Evolutionary conservation across 1,140 invertebrate genomes (phyloP), one percentile per base, ranked within the genome.

Genomic region (Chelonus insularis): DNA sequence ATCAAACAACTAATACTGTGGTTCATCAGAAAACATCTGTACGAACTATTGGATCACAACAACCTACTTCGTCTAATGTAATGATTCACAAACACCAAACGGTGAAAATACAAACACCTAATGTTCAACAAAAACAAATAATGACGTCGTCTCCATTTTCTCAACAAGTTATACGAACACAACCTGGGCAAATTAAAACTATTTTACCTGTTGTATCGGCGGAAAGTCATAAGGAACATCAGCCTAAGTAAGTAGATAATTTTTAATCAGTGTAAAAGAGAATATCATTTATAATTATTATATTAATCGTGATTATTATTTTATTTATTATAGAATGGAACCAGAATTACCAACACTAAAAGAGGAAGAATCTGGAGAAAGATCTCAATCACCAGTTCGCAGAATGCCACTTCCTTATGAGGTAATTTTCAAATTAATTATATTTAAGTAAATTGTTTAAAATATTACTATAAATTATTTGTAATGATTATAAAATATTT

Each of bases 361-460:
- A 36, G 74, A 75, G 50, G 72, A 78, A 9, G 72, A 75, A 21
- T 29, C 14, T n/a, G 68, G 69, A 34, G 62, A 69, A 4, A 12
- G 50, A 5, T 63, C 68, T 9, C 63, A 67, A 16, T 78, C 76
- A 11, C 72, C 77, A 5, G 64, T 72, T 9, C 70, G 69, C 58
- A 69, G 75, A 68, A 69, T 74, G 69, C 77, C 78, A 7, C 69
- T 75, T 52, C 70, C 75, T 45, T 80, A 78, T 34, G 79, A 81
- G 75, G 78, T 80, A 75, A 58, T 48, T 41, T 34, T 12, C 32
- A 47, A 6, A 41, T 1, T 50, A 7, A 43, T 6, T 43, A n/a
- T 43, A 5, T 29, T 25, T 48, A 29, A 12, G 41, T 37, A 56
- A 47, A 61, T 55, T 34, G 9, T 23, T 0, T 39, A 1, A 39